These are phyloP conservation scores for Scomber japonicus DNA, from an alignment of 2,113 vertebrate species.

Conservation along the genomic window DNA sequence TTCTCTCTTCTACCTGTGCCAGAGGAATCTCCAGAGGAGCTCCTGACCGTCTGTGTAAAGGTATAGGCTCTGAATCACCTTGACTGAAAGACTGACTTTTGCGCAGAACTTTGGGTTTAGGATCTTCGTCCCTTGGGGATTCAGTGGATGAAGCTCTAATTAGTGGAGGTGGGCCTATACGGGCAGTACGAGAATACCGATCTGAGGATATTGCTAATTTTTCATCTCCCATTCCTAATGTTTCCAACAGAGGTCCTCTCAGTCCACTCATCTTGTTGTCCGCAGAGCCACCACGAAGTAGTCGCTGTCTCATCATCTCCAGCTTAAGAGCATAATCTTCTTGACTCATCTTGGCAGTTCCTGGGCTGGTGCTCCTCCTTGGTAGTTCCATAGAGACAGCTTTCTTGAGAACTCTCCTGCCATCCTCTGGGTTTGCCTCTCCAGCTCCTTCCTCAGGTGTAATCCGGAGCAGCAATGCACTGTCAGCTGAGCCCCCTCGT, in stretches of 20 bases:
- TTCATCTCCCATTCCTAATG: conserved; percentile 89
- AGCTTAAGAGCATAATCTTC: conserved; percentile 94
- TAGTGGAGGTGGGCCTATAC: conserved; percentile 84
- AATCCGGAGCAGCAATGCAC: conserved; percentile 87
- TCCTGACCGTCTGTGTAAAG: conserved; percentile 91
- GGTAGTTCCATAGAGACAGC: conserved; percentile 92
- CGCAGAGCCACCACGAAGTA: conserved; percentile 89
- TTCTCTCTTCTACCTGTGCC: conserved; percentile 87
- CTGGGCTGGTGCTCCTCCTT: conserved; percentile 87
- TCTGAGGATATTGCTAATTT: conserved; percentile 79
- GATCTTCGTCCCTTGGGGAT: conserved; percentile 80
- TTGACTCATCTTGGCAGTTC: conserved; percentile 87
- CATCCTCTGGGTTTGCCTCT: conserved; percentile 74
- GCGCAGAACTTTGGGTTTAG: conserved; percentile 87
- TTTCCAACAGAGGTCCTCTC: conserved; percentile 94
- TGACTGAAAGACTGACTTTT: conserved; percentile 98
- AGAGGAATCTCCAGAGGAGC: conserved; percentile 95
- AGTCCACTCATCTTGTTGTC: conserved; percentile 96
- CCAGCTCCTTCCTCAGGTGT: conserved; percentile 70
- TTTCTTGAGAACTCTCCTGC: conserved; percentile 87
- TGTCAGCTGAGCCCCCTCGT: conserved; percentile 94
- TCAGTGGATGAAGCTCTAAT: conserved; percentile 93
- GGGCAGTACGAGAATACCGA: conserved; percentile 78
- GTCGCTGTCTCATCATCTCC: conserved; percentile 93
- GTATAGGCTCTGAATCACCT: conserved; percentile 90